phyloP scores from a whole-genome alignment of 1,140 invertebrate genomes.

The Homalodisca vitripennis region DNA sequence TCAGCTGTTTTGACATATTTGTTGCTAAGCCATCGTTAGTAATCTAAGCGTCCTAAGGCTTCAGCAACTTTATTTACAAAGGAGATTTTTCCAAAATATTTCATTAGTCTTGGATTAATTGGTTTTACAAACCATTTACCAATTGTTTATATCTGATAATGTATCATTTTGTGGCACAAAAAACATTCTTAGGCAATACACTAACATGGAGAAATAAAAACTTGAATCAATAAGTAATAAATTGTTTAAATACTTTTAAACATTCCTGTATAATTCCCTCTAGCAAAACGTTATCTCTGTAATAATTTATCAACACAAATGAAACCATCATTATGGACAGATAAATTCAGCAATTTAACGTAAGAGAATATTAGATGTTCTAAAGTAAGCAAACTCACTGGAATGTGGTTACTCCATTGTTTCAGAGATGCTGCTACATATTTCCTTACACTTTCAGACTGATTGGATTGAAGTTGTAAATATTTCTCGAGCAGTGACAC shows the following conservation, averaged over 20 bases:
- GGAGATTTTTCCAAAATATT: too few relatives aligned
- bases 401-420: constrained; percentile 10
- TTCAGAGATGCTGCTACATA: background rate
- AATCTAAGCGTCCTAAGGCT: too few relatives aligned
- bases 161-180: too few relatives aligned
- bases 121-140: too few relatives aligned
- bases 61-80: too few relatives aligned
- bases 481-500: background rate
- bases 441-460: background rate
- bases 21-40: too few relatives aligned
- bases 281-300: background rate
- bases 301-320: background rate
- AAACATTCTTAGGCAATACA: too few relatives aligned
- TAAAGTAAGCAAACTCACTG: background rate
- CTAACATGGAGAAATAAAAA: too few relatives aligned
- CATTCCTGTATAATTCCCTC: background rate
- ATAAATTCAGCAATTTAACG: background rate
- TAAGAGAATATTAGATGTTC: background rate
- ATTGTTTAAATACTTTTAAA: background rate
- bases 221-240: background rate
- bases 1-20: too few relatives aligned
- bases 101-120: too few relatives aligned
- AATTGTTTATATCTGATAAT: too few relatives aligned
- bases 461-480: background rate
- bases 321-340: background rate